Evolutionary conservation across 2,113 vertebrate genomes (phyloP).

Genomic region (Illadopsis cleaveri): DNA sequence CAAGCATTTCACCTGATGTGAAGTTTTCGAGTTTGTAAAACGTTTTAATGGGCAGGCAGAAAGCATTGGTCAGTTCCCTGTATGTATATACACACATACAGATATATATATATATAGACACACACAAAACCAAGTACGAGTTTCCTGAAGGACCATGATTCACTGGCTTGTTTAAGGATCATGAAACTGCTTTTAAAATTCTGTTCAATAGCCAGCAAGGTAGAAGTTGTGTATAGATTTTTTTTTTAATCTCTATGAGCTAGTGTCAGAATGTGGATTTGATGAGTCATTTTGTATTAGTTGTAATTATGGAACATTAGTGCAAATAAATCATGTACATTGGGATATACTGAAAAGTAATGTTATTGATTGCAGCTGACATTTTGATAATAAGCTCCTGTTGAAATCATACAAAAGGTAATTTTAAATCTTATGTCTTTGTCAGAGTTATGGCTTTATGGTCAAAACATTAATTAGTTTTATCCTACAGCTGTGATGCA

Average conservation of each 20-base stretch:
- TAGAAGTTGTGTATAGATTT: background rate
- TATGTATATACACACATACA: rapidly evolving
- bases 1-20: background rate
- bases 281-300: constrained; percentile 33
- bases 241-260: background rate
- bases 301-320: constrained; percentile 25
- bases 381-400: constrained; percentile 28
- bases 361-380: constrained; percentile 42
- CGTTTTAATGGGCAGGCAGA: background rate
- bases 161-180: background rate
- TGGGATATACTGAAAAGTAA: background rate
- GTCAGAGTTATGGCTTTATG: background rate
- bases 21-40: background rate
- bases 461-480: constrained; percentile 2
- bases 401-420: constrained; percentile 14
- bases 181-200: background rate
- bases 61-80: background rate
- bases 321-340: background rate
- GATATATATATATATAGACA: rapidly evolving
- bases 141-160: background rate
- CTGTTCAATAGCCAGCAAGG: background rate
- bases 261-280: background rate
- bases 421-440: constrained; percentile 29
- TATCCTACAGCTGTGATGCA: background rate
- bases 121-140: background rate